Conservation (phyloP, 2,888 invertebrate genomes). For the Gisinianus flammeolus region DNA sequence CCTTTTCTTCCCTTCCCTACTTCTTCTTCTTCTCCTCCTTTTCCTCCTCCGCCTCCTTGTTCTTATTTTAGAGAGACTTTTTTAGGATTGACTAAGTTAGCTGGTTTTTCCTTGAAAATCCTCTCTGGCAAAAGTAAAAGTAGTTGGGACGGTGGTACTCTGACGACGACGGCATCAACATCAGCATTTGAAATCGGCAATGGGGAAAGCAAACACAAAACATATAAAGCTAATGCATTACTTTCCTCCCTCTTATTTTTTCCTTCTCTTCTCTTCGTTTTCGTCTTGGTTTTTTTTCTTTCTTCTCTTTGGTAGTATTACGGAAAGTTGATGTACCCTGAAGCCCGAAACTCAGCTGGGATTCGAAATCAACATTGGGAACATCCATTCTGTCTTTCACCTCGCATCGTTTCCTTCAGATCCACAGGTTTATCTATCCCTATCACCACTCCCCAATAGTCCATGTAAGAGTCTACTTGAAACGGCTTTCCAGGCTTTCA, state of each 20-base stretch:
- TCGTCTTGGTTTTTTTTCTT: not conserved
- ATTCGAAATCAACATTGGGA: constrained; percentile 46
- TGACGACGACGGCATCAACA: not conserved
- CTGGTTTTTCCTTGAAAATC: not conserved
- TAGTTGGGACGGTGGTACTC: not conserved
- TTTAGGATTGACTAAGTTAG: not conserved
- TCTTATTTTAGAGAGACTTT: not conserved
- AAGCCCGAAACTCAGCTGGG: constrained; percentile 44
- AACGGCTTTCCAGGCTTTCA: not conserved
- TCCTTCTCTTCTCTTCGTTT: not conserved
- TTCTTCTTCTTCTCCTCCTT: not conserved
- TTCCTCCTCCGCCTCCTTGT: not conserved
- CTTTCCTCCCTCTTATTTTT: not conserved
- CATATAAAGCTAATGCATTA: constrained; percentile 43
- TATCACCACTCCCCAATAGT: not conserved
- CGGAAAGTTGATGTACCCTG: constrained; percentile 44
- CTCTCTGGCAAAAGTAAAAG: not conserved
- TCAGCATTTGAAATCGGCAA: not conserved
- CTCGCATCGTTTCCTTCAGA: constrained; percentile 28
- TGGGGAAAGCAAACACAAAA: constrained; percentile 33
- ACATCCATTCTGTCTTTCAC: constrained; percentile 33
- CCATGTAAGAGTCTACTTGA: not conserved
- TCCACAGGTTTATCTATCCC: constrained; percentile 42
- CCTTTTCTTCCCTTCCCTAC: not conserved
- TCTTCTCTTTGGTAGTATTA: constrained; percentile 31